Percentiles rank a stretch among this genome's conserved stretches.
Conservation (phyloP, 2,797 vertebrate species). For the Labeo calbasu region DNA sequence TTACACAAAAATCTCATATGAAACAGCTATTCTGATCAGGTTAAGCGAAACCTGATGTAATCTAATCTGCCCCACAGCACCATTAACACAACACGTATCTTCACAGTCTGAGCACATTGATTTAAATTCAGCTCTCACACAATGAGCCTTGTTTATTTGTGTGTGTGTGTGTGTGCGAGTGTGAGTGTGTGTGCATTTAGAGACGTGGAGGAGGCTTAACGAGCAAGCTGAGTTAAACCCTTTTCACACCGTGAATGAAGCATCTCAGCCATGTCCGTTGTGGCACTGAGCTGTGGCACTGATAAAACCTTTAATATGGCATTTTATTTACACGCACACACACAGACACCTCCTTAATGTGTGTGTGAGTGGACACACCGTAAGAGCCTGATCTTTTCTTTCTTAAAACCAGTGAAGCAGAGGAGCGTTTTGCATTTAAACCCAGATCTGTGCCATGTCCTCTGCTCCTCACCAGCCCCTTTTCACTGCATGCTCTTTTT, state of each 20-base stretch:
- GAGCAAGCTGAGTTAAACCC: constrained; percentile 45
- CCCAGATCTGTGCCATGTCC: constrained; percentile 29
- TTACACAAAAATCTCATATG: constrained; percentile 15
- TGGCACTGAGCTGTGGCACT: constrained; percentile 44
- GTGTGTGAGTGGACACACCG: constrained; percentile 5
- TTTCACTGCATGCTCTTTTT: constrained; percentile 12
- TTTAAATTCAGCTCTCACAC: constrained; percentile 44
- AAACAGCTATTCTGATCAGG: constrained; percentile 45
- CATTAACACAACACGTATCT: constrained; percentile 36
- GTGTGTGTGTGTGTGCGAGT: constrained; percentile 8
- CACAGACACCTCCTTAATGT: background rate
- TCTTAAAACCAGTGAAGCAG: constrained; percentile 41
- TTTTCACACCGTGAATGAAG: constrained; percentile 50
- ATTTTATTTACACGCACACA: constrained; percentile 40
- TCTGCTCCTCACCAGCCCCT: constrained; percentile 29
- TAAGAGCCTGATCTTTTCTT: constrained; percentile 50
- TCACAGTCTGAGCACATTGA: constrained; percentile 38
- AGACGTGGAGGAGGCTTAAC: constrained; percentile 20
- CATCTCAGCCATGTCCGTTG: constrained; percentile 41
- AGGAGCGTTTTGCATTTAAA: constrained; percentile 30
- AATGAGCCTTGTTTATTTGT: constrained; percentile 30
- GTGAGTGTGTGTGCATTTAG: constrained; percentile 4
- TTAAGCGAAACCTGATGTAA: constrained; percentile 44
- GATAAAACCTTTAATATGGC: constrained; percentile 50
- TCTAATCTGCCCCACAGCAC: constrained; percentile 33